These are phyloP conservation scores for Girardinus metallicus DNA, from an alignment of 2,797 vertebrate genomes.

Conservation along the genomic window DNA sequence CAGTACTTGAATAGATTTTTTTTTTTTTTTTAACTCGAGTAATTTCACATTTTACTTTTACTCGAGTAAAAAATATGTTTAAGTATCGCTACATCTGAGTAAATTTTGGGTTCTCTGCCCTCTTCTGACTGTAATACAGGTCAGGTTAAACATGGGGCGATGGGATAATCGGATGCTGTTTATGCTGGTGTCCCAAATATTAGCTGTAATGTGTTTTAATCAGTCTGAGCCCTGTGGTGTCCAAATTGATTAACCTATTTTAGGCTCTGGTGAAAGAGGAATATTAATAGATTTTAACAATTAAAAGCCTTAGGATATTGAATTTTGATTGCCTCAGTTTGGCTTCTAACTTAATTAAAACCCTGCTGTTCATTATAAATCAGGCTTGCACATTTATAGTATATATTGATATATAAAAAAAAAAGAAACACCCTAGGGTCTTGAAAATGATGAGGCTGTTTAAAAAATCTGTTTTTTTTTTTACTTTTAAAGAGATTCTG, in stretches of 20 bases:
- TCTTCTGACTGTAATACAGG: constrained; percentile 1
- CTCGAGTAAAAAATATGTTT: too few relatives aligned
- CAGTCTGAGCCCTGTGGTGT: constrained; percentile 56
- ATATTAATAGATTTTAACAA: constrained; percentile 56
- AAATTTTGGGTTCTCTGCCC: too few relatives aligned
- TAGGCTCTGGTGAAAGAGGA: constrained; percentile 42
- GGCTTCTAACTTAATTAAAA: constrained; percentile 34
- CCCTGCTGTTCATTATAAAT: neutral
- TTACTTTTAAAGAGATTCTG: neutral
- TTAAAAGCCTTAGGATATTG: constrained; percentile 38
- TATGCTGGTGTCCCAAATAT: constrained; percentile 58
- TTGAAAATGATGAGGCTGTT: neutral
- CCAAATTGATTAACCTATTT: constrained; percentile 59
- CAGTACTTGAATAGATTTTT: too few relatives aligned
- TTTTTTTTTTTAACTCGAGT: too few relatives aligned
- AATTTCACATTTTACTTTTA: too few relatives aligned
- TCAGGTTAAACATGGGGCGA: constrained; percentile 12
- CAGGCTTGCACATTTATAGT: neutral
- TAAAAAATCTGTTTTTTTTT: neutral
- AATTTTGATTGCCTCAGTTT: constrained; percentile 40
- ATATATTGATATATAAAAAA: neutral
- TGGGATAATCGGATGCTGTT: constrained; percentile 36
- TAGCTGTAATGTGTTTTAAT: constrained; percentile 69
- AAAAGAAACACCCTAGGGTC: neutral
- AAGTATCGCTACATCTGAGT: too few relatives aligned